Percentiles rank a stretch among this genome's conserved stretches.
Evolutionary conservation across 2,888 invertebrate genomes (phyloP).

Genomic region (Anthoptus insignis): DNA sequence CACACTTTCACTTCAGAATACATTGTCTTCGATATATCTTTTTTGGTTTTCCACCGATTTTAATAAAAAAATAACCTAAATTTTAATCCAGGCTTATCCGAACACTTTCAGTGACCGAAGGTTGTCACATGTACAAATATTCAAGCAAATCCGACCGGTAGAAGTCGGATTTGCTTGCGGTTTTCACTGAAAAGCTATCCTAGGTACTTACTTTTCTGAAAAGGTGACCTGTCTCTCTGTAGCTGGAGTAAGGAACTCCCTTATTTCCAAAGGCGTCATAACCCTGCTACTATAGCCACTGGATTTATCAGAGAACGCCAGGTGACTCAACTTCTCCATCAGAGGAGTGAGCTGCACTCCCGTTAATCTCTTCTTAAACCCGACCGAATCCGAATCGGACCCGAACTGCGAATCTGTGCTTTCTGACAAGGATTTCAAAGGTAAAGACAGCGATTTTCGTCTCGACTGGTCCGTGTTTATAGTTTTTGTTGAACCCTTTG

Average conservation of each 20-base stretch:
- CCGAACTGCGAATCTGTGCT: conserved; percentile 70
- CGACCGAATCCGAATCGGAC: conserved; percentile 68
- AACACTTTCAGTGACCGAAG: no score
- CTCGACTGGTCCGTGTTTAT: conserved; percentile 71
- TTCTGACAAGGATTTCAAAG: conserved; percentile 89
- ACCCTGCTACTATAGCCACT: conserved; percentile 90
- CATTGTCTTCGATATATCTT: no score
- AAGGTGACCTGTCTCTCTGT: conserved; percentile 73
- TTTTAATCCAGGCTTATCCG: no score
- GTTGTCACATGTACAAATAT: no score
- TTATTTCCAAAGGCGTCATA: conserved; percentile 87
- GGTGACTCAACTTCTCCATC: conserved; percentile 93
- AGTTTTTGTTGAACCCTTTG: conserved; percentile 68
- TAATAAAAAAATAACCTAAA: no score
- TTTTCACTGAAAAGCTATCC: no score
- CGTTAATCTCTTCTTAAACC: conserved; percentile 85
- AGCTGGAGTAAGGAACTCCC: conserved; percentile 76
- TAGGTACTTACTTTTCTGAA: conserved; percentile 63
- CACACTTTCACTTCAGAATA: no score
- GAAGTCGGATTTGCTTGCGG: no score
- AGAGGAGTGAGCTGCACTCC: conserved; percentile 93
- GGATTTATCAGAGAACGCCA: conserved; percentile 90
- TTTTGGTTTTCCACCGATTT: no score
- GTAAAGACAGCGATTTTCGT: conserved; percentile 89
- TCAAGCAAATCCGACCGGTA: no score